Conservation (phyloP, 2,888 invertebrate species). For the Leucophenga montana region DNA sequence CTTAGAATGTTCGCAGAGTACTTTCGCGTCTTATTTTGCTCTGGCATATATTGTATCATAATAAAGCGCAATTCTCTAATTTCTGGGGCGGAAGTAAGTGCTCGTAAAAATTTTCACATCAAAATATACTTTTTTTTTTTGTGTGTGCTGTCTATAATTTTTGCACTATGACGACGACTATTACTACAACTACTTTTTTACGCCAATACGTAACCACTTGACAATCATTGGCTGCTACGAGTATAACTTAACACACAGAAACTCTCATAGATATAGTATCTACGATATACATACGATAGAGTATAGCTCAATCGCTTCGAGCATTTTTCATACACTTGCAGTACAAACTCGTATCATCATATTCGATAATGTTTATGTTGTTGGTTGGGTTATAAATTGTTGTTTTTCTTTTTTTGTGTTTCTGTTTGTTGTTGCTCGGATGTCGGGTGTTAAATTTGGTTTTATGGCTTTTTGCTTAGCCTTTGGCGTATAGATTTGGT, state of each 20-base stretch:
- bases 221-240: too few species aligned
- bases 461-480: slow-evolving; percentile 24
- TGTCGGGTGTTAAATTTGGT: slow-evolving; percentile 17
- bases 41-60: background rate
- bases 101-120: slow-evolving; percentile 54
- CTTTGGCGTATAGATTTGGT: slow-evolving; percentile 24
- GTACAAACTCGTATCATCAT: slow-evolving; percentile 38
- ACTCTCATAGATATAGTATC: too few species aligned
- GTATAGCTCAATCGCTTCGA: slow-evolving; percentile 19
- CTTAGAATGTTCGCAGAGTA: slow-evolving; percentile 40
- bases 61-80: slow-evolving; percentile 58
- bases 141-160: background rate
- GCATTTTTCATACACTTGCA: slow-evolving; percentile 10
- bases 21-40: slow-evolving; percentile 35
- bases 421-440: background rate
- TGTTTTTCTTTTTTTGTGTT: slow-evolving; percentile 1
- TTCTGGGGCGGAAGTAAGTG: slow-evolving; percentile 68
- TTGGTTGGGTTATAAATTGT: slow-evolving; percentile 28
- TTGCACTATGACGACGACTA: too few species aligned
- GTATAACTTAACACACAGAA: background rate
- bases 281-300: too few species aligned
- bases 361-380: slow-evolving; percentile 54
- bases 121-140: slow-evolving; percentile 44
- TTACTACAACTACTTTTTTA: background rate
- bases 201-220: slow-evolving; percentile 14